phyloP scores from a whole-genome alignment of 64 coral and sea anemone species.

The Dendrophyllia cribrosa region DNA sequence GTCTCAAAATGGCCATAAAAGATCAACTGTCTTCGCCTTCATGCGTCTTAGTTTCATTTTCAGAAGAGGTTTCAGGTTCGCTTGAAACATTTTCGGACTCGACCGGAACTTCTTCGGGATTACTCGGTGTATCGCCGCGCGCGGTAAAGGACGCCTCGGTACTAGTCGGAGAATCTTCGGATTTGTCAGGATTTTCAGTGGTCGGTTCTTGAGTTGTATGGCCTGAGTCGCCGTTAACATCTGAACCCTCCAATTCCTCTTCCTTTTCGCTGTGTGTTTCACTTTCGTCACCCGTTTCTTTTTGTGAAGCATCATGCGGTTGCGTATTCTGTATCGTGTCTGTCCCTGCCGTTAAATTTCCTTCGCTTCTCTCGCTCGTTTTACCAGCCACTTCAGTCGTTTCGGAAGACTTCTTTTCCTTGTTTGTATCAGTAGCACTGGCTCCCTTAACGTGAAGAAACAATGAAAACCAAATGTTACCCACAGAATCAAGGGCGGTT shows the following conservation, averaged over 20 bases:
- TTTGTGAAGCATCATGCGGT: neutral
- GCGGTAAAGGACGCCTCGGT: neutral
- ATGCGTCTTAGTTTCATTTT: neutral
- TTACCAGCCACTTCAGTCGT: neutral
- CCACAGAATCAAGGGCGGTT: too few species aligned
- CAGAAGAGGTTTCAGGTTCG: neutral
- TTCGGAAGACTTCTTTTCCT: neutral
- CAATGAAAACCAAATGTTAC: neutral
- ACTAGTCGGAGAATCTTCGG: neutral
- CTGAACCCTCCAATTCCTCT: neutral
- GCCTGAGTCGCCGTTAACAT: neutral
- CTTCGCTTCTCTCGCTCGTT: neutral
- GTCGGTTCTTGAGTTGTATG: neutral
- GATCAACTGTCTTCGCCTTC: neutral
- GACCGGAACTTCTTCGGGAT: neutral
- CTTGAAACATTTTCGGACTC: neutral
- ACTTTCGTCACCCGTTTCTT: neutral
- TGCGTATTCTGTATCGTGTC: neutral
- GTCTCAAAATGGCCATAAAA: too few species aligned
- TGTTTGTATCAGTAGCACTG: neutral
- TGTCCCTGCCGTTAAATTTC: neutral
- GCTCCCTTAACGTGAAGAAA: constrained; percentile 24
- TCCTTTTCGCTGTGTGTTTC: neutral
- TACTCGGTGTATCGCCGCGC: neutral
- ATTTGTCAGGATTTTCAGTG: neutral